Conservation (phyloP, 2,888 invertebrate species). For the Trichogramma evanescens region DNA sequence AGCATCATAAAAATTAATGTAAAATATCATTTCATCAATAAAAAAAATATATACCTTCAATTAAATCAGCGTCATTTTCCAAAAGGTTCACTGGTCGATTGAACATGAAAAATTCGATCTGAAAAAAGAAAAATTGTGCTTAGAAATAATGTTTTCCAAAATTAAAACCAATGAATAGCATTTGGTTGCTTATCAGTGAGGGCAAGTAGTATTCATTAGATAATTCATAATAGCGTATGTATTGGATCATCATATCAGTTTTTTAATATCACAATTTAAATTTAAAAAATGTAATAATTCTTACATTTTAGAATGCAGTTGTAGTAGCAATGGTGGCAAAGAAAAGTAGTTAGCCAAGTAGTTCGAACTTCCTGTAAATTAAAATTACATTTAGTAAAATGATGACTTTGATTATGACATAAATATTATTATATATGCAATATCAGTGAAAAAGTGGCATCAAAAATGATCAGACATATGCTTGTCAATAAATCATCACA, state of each 20-base stretch:
- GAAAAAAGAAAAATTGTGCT: not conserved
- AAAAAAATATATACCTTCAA: too few relatives aligned
- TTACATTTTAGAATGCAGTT: not conserved
- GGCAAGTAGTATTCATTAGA: slow-evolving; percentile 36
- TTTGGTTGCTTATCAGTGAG: slow-evolving; percentile 33
- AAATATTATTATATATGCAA: not conserved
- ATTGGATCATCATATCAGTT: slow-evolving; percentile 26
- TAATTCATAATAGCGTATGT: slow-evolving; percentile 39
- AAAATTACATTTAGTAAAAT: not conserved
- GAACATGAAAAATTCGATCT: slow-evolving; percentile 4
- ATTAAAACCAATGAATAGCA: not conserved
- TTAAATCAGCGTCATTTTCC: too few relatives aligned
- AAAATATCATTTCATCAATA: not conserved
- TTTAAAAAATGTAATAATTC: not conserved
- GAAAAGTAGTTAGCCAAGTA: not conserved
- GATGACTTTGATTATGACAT: not conserved
- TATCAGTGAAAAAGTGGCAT: slow-evolving; percentile 30
- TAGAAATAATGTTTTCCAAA: not conserved
- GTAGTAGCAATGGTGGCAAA: not conserved
- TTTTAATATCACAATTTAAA: not conserved
- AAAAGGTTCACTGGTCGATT: not conserved
- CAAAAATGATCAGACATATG: slow-evolving; percentile 40
- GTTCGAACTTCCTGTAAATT: not conserved
- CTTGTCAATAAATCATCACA: slow-evolving; percentile 40
- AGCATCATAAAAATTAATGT: slow-evolving; percentile 1